Evolutionary conservation across 2,113 vertebrate species (phyloP), one percentile per base, ranked within the genome.

Genomic region (Bagarius yarrelli): DNA sequence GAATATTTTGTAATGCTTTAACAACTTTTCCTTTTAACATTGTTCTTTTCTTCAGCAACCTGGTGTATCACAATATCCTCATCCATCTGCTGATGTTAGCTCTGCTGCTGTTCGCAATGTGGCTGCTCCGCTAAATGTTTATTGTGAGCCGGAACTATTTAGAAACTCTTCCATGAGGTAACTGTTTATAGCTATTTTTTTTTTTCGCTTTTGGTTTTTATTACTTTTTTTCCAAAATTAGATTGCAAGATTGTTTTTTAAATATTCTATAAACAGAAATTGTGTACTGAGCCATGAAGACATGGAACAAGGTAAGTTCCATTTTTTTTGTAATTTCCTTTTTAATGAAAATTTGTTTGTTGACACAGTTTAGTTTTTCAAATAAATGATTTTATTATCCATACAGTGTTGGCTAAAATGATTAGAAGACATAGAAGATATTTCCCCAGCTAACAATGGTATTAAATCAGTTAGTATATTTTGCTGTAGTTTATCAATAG

Each of bases 71-170:
- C 18, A 21, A 0, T 30, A 16, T 78, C 36, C 74, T 2, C 9
- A 13, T 12, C 79, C 64, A 40, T 52, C 12, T 4, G 12, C 61
- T 61, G n/a, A 36, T 23, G 56, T 36, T 4, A 52, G 5, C 5
- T 71, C 32, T 78, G 73, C 73, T 52, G 61, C 81, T 57, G 72
- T 27, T 47, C 5, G 53, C 25, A 18, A 2, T 8, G 25, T 63
- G 13, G 32, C 61, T 32, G 47, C 76, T 44, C 64, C n/a, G 3
- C 30, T 80, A 1, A 36, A 47, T 19, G 14, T 69, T 3, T n/a
- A 55, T 69, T 63, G 15, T 18, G 73, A 80, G 30, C 64, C 12
- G 30, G 84, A 80, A 73, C 21, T 32, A n/a, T 55, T 25, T 9
- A 23, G 6, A 14, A 69, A 9, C 50, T 27, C 57, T 52, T 2